Conservation (phyloP, 2,797 vertebrate species). For the Apodemus agrarius region DNA sequence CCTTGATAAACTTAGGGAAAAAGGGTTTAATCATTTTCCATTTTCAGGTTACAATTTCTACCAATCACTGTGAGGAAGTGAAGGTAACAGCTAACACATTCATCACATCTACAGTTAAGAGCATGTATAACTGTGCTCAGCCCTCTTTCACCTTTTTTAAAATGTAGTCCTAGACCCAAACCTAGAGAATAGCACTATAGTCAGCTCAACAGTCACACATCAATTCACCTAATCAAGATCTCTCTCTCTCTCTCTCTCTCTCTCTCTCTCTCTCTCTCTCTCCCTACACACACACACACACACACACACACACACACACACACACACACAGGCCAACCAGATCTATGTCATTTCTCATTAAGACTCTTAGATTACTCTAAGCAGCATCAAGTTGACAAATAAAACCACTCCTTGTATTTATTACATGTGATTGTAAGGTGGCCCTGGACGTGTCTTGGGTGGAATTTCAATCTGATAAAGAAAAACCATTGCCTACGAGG, state of each 20-base stretch:
- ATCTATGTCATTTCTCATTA: neutral
- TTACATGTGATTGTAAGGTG: neutral
- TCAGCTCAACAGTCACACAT: neutral
- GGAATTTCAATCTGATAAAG: neutral
- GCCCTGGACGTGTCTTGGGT: too few species aligned
- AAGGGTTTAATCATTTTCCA: neutral
- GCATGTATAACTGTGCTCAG: too few species aligned
- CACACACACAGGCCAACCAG: too few species aligned
- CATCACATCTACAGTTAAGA: neutral
- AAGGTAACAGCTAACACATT: neutral
- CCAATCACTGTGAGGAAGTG: neutral
- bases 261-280: too few species aligned
- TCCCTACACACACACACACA: too few species aligned
- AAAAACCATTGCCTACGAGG: neutral
- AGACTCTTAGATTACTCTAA: neutral
- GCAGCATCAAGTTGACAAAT: neutral
- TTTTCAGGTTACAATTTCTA: neutral
- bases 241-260: too few species aligned
- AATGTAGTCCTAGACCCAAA: neutral
- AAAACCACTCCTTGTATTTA: neutral
- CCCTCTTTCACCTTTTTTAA: neutral
- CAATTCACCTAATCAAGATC: neutral
- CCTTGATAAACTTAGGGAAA: neutral
- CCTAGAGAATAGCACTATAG: too few species aligned
- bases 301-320: too few species aligned